A percentile compares a stretch with the other conserved stretches of the same genome.
These are phyloP conservation scores for Schizopygopsis malacanthus DNA, from an alignment of 2,797 vertebrate species.

Conservation along the genomic window DNA sequence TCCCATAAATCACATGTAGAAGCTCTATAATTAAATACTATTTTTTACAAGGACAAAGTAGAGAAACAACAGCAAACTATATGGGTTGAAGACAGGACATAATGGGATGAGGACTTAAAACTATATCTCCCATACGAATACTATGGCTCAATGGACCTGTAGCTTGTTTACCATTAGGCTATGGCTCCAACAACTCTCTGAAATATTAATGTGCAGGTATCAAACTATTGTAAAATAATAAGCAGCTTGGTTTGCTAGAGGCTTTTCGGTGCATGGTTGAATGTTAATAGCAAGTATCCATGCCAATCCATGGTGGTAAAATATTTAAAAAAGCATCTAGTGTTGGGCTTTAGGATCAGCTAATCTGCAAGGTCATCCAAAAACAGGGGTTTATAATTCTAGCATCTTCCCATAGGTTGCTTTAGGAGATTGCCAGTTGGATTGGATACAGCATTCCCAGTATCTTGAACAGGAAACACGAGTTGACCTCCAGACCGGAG, in stretches of 20 bases:
- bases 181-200: neutral
- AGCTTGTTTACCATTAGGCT: neutral
- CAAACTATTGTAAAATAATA: neutral
- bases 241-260: neutral
- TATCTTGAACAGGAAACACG: conserved; percentile 30
- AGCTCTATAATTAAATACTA: conserved; percentile 62
- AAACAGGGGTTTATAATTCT: conserved; percentile 42
- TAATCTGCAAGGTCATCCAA: conserved; percentile 56
- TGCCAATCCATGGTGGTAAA: conserved; percentile 21
- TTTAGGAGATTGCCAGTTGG: conserved; percentile 41
- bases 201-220: conserved; percentile 2
- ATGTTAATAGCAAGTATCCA: neutral
- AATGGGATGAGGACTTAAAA: neutral
- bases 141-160: neutral
- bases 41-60: neutral
- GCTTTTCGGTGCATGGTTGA: neutral
- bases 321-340: conserved; percentile 13
- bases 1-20: conserved; percentile 68
- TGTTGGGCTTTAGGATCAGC: conserved; percentile 31
- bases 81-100: neutral
- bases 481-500: conserved; percentile 47
- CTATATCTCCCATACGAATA: neutral
- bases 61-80: neutral
- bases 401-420: conserved; percentile 36
- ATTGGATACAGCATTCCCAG: conserved; percentile 17